Evolutionary conservation across 1,140 invertebrate species (phyloP).

Genomic region (Prorops nasuta): DNA sequence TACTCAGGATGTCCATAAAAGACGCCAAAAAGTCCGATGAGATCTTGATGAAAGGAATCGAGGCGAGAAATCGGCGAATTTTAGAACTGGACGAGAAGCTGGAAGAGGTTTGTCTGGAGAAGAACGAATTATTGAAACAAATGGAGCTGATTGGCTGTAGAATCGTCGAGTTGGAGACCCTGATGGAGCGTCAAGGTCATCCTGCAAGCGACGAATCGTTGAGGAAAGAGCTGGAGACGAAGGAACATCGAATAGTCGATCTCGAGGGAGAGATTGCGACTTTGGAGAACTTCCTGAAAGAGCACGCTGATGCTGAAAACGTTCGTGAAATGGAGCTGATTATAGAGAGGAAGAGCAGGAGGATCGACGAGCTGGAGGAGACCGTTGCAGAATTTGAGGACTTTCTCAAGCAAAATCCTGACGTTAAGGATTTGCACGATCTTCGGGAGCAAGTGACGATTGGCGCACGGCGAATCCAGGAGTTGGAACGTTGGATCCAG

Average conservation of each 20-base stretch:
- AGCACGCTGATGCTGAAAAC: slow-evolving; percentile 59
- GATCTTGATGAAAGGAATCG: background rate
- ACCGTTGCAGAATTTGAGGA: slow-evolving; percentile 39
- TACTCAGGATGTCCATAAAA: no score
- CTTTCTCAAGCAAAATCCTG: slow-evolving; percentile 46
- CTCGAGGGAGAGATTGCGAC: slow-evolving; percentile 59
- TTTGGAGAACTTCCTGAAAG: slow-evolving; percentile 57
- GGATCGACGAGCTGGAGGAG: slow-evolving; percentile 79
- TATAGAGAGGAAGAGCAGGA: slow-evolving; percentile 59
- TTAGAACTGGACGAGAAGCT: background rate
- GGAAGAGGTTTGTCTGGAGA: no score
- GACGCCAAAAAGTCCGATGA: background rate
- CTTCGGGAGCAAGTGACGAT: slow-evolving; percentile 32
- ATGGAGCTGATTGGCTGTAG: no score
- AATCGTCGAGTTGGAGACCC: no score
- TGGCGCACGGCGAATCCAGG: slow-evolving; percentile 30
- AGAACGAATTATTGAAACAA: background rate
- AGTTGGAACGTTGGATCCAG: slow-evolving; percentile 43
- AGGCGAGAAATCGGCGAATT: background rate
- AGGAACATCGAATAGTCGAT: slow-evolving; percentile 59
- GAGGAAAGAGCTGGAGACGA: slow-evolving; percentile 53
- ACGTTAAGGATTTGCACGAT: slow-evolving; percentile 41
- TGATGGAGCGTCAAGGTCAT: no score
- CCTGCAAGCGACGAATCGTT: slow-evolving; percentile 51
- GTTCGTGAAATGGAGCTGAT: slow-evolving; percentile 67